Evolutionary conservation across 1,140 invertebrate species (phyloP), one percentile per base, ranked within the genome.

Genomic region (Helicoverpa armigera): DNA sequence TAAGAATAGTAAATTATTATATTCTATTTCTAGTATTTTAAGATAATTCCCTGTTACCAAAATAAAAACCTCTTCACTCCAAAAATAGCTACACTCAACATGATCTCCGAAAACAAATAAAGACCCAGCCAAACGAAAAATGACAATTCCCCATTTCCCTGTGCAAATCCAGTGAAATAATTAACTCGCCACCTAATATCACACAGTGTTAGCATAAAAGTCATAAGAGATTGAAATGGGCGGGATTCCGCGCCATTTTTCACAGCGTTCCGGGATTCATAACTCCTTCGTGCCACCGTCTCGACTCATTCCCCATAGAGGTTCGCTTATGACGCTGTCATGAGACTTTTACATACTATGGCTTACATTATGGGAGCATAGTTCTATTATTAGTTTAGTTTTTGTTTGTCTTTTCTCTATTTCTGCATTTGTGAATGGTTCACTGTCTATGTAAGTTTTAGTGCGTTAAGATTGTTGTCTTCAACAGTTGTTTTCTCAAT

Each of bases 191-290:
- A 18, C 43, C 10, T 69, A 48, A 56, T 48, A 12, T 43, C 31
- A 2, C 70, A 58, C 51, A 13, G 13, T 58, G 70, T 73, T 56
- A n/a, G 53, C 70, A 73, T 73, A 43, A 43, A 35, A 35, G 7
- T 58, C 70, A 73, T 58, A 58, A 73, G n/a, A 58, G 70, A 73
- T 73, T 73, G 51, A 56, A 58, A 56, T 31, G 29, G 29, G 18
- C 13, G 53, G 48, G 16, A 31, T 29, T n/a, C 69, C 23, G 35
- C 18, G 82, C 84, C 82, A 88, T 89, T 89, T 87, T 87, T 89
- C 87, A 88, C 76, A 67, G 31, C 81, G 80, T 85, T 86, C 82
- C 67, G 51, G 83, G 85, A 89, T 90, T 90, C 87, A 90, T 90
- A 90, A 88, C 85, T 87, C 85, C 82, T 85, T 73, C 83, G 81